These are phyloP conservation scores for Cirrhinus molitorella DNA, from an alignment of 2,797 vertebrate genomes.

Conservation along the genomic window DNA sequence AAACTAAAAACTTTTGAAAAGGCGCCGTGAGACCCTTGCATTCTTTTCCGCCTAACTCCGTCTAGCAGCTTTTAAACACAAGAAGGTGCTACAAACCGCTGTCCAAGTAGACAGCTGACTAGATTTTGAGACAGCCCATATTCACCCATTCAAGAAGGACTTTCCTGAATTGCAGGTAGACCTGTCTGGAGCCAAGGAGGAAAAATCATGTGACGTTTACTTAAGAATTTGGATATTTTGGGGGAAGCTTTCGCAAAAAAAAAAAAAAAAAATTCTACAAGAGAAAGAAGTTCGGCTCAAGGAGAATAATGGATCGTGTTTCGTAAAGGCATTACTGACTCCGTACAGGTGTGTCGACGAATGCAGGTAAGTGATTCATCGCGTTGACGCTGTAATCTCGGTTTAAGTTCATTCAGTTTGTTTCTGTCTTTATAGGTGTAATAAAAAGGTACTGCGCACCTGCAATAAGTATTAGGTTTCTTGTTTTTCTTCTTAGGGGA, in stretches of 20 bases:
- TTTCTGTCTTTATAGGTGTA: not conserved
- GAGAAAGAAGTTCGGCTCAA: slow-evolving; percentile 5
- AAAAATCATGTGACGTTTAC: slow-evolving; percentile 43
- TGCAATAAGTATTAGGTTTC: slow-evolving; percentile 5
- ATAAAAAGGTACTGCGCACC: not conserved
- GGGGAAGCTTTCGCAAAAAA: slow-evolving; percentile 1
- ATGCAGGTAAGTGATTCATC: slow-evolving; percentile 55
- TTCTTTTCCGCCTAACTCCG: no score
- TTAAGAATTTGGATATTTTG: not conserved
- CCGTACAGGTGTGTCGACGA: slow-evolving; percentile 55
- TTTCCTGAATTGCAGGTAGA: slow-evolving; percentile 57
- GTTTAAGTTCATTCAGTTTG: no score
- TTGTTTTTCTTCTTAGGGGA: slow-evolving; percentile 41
- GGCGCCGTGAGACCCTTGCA: not conserved
- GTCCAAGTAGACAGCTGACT: slow-evolving; percentile 44
- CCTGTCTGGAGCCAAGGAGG: not conserved
- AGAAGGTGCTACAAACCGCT: not conserved
- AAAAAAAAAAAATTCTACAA: not conserved
- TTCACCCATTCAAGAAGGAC: slow-evolving; percentile 7
- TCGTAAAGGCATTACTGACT: slow-evolving; percentile 46
- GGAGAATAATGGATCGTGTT: slow-evolving; percentile 52
- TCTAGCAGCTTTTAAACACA: not conserved
- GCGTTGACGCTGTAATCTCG: not conserved
- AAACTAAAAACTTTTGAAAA: not conserved
- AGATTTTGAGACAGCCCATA: slow-evolving; percentile 37